Conservation (phyloP, 1,140 invertebrate genomes). For the Hesperophylax magnus region DNA sequence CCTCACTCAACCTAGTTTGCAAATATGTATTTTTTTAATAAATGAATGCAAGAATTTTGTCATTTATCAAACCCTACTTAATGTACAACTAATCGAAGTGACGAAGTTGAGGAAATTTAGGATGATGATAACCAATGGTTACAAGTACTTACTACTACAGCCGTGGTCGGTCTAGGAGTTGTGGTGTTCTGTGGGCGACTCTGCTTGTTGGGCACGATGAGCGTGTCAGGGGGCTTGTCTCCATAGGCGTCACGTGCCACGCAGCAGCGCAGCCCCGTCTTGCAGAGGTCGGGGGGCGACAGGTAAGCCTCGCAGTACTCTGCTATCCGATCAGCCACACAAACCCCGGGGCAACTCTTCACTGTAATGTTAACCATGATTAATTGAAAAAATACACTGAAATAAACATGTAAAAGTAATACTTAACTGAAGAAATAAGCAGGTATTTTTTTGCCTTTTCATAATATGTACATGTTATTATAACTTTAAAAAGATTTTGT, state of each 20-base stretch:
- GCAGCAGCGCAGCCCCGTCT: conserved; percentile 80
- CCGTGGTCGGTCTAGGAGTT: conserved; percentile 58
- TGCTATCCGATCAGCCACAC: conserved; percentile 84
- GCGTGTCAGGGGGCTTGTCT: conserved; percentile 78
- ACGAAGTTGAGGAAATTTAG: too few species aligned
- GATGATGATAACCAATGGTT: neutral
- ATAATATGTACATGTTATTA: too few species aligned
- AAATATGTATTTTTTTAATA: too few species aligned
- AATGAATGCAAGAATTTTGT: too few species aligned
- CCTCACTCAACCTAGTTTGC: too few species aligned
- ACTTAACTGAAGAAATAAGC: too few species aligned
- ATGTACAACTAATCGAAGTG: too few species aligned
- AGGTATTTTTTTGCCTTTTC: too few species aligned
- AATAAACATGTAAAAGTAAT: too few species aligned
- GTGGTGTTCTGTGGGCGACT: conserved; percentile 57
- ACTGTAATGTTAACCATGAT: conserved; percentile 61
- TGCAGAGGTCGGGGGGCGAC: conserved; percentile 78
- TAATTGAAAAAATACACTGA: too few species aligned
- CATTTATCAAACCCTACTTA: too few species aligned
- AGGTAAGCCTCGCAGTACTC: conserved; percentile 90
- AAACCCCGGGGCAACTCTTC: conserved; percentile 84
- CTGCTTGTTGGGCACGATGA: conserved; percentile 76
- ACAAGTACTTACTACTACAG: conserved; percentile 46
- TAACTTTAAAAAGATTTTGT: too few species aligned
- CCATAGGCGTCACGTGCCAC: conserved; percentile 81